These are phyloP conservation scores for Microctenopoma lineatum DNA, from an alignment of 2,797 vertebrate species.

Conservation along the genomic window DNA sequence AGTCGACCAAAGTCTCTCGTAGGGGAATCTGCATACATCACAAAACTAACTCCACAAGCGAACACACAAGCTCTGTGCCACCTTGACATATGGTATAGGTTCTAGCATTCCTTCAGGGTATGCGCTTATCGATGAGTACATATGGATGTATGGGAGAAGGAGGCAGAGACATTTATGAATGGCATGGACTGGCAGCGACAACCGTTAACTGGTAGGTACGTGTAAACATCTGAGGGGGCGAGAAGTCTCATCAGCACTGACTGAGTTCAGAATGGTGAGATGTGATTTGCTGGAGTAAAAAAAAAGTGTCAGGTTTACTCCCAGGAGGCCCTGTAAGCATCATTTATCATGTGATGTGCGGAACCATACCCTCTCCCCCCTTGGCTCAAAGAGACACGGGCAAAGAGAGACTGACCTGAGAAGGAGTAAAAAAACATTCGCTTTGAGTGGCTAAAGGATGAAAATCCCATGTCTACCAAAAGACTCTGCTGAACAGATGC, in stretches of 20 bases:
- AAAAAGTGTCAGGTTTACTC: conserved; percentile 51
- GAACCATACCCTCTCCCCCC: conserved; percentile 31
- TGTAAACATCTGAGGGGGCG: conserved; percentile 7
- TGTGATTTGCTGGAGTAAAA: conserved; percentile 55
- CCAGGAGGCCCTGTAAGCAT: conserved; percentile 44
- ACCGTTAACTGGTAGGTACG: conserved; percentile 16
- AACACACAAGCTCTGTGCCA: conserved; percentile 43
- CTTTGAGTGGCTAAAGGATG: conserved; percentile 34
- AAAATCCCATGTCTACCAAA: conserved; percentile 27
- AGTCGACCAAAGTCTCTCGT: conserved; percentile 35
- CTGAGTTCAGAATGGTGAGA: conserved; percentile 51
- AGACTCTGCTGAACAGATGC: conserved; percentile 20
- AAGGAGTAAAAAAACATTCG: conserved; percentile 39
- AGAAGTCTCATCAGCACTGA: conserved; percentile 40
- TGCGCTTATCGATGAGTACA: conserved; percentile 45
- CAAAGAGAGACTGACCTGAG: conserved; percentile 1
- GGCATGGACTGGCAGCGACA: conserved; percentile 6
- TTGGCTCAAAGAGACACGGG: conserved; percentile 6
- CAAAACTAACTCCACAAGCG: conserved; percentile 36
- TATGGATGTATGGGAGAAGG: conserved; percentile 45
- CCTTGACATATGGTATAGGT: conserved; percentile 67
- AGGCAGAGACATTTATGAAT: conserved; percentile 46
- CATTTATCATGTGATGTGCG: conserved; percentile 60
- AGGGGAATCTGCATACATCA: conserved; percentile 28
- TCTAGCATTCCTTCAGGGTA: conserved; percentile 64